phyloP scores from a whole-genome alignment of 2,113 vertebrate genomes.

The Myodes glareolus region DNA sequence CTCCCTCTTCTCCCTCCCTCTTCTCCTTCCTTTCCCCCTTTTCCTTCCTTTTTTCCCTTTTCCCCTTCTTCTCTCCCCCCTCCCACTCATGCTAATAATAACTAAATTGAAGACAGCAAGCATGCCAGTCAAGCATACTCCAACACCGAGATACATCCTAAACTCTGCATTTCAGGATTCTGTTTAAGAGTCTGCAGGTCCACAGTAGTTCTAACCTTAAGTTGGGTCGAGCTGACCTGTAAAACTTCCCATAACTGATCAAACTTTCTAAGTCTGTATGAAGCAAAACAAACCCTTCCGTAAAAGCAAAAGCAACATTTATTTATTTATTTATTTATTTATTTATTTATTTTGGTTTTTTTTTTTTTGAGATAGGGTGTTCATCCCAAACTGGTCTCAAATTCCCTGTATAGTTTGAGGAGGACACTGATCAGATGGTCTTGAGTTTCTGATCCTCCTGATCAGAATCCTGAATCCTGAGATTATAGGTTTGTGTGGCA shows the following conservation, averaged over 20 bases:
- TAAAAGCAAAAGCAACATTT: background rate
- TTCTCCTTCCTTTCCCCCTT: background rate
- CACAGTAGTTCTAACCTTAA: background rate
- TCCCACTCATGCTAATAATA: background rate
- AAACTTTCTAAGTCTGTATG: conserved; percentile 7
- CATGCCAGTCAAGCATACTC: background rate
- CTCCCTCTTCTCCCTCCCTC: background rate
- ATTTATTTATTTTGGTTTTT: background rate
- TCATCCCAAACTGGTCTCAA: background rate
- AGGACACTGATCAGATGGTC: too few species aligned
- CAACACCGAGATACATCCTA: background rate
- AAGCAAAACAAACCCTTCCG: background rate
- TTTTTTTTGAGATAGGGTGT: background rate
- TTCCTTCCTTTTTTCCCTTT: rapidly evolving
- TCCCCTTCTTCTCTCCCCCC: too few species aligned
- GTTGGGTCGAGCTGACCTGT: background rate
- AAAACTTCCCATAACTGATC: background rate
- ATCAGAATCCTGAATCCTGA: background rate
- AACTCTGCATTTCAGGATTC: conserved; percentile 16
- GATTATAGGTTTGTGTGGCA: background rate
- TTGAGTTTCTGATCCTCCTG: background rate
- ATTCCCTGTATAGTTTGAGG: background rate
- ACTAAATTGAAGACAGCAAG: background rate
- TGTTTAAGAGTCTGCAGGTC: background rate
- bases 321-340: background rate